Evolutionary conservation across 2,113 vertebrate species (phyloP).

Genomic region (Rhinopomastus cyanomelas): DNA sequence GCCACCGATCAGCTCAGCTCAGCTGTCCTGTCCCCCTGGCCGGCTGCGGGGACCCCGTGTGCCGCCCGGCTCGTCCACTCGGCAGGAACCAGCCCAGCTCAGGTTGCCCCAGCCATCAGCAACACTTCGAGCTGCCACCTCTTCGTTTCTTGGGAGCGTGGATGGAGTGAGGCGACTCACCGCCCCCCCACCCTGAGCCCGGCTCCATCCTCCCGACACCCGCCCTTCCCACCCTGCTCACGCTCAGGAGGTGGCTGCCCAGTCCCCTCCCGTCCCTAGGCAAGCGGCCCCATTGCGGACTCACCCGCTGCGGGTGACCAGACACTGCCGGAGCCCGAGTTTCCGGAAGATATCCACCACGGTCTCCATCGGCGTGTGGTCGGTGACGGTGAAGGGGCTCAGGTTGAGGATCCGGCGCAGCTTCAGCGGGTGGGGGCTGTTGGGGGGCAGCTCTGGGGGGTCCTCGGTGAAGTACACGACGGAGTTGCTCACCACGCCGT

Average conservation of each 20-base stretch:
- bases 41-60: not conserved
- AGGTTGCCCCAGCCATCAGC: too few species aligned
- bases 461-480: slow-evolving; percentile 96
- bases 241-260: too few species aligned
- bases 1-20: slow-evolving; percentile 38
- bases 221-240: too few species aligned
- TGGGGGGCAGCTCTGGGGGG: slow-evolving; percentile 86
- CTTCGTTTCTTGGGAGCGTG: too few species aligned
- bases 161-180: too few species aligned
- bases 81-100: too few species aligned
- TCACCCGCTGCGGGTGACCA: slow-evolving; percentile 96
- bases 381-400: slow-evolving; percentile 98
- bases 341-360: slow-evolving; percentile 98
- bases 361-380: slow-evolving; percentile 99
- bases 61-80: not conserved
- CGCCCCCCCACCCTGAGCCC: too few species aligned
- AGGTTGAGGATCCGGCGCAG: slow-evolving; percentile 94
- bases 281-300: too few species aligned
- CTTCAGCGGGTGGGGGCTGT: slow-evolving; percentile 90
- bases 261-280: too few species aligned
- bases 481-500: slow-evolving; percentile 97
- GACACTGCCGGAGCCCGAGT: slow-evolving; percentile 94
- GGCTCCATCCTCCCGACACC: too few species aligned
- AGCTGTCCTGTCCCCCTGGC: not conserved
- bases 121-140: too few species aligned